phyloP scores from a whole-genome alignment of 2,113 vertebrate species.

The Equus quagga region DNA sequence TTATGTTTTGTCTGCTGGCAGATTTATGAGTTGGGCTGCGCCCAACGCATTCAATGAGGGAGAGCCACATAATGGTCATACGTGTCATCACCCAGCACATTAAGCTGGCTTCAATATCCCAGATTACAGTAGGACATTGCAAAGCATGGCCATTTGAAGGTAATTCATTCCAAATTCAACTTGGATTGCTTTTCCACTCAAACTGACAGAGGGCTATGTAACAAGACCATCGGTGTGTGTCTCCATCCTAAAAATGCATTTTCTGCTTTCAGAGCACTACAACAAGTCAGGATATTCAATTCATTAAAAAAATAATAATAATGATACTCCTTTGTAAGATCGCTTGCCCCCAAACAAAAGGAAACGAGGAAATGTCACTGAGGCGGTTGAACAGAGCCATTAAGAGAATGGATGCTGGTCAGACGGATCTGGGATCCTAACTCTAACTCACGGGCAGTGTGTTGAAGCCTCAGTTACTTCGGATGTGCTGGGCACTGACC shows the following conservation, averaged over 20 bases:
- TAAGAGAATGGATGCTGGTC: background rate
- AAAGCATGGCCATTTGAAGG: constrained; percentile 54
- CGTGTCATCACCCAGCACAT: constrained; percentile 70
- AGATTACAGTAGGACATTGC: constrained; percentile 62
- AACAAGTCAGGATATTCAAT: background rate
- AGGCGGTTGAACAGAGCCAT: background rate
- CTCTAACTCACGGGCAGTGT: background rate
- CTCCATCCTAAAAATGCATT: constrained; percentile 19
- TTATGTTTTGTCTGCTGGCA: constrained; percentile 84
- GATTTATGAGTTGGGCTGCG: constrained; percentile 82
- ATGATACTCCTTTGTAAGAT: background rate
- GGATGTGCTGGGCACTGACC: rapidly evolving
- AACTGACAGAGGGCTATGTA: background rate
- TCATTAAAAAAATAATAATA: background rate
- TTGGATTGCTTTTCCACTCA: constrained; percentile 44
- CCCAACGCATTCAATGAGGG: constrained; percentile 79
- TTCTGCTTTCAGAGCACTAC: background rate
- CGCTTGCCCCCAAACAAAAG: background rate
- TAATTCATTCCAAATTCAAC: constrained; percentile 51
- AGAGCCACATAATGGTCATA: constrained; percentile 68
- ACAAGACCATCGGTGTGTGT: constrained; percentile 12
- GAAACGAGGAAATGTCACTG: background rate
- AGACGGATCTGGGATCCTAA: background rate
- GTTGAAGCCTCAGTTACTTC: rapidly evolving
- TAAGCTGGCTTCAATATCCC: constrained; percentile 61